Evolutionary conservation across 2,113 vertebrate species (phyloP).

Genomic region (Gymnogyps californianus): DNA sequence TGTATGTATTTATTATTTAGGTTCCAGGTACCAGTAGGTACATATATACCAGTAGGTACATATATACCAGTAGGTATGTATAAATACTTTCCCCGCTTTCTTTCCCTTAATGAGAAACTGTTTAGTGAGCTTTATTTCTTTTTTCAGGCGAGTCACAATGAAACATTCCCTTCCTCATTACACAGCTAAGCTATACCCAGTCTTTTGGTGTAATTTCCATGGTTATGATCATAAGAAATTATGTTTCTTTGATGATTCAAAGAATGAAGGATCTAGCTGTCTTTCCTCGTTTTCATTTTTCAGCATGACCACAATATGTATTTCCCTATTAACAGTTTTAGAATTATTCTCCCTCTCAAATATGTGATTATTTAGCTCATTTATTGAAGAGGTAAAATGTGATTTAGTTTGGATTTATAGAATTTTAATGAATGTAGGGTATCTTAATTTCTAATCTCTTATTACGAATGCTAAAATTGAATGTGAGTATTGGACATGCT

Average conservation of each 20-base stretch:
- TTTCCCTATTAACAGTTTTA: neutral
- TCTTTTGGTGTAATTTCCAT: neutral
- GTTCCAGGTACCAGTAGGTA: neutral
- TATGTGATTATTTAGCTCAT: neutral
- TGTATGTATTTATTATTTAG: neutral
- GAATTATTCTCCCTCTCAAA: neutral
- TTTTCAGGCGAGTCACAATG: neutral
- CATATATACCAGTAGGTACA: neutral
- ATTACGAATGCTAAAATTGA: neutral
- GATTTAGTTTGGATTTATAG: neutral
- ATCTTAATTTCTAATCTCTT: neutral
- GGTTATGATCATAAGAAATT: neutral
- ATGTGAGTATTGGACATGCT: neutral
- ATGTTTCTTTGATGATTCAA: neutral
- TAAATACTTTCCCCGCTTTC: fast-evolving
- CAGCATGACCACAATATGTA: neutral
- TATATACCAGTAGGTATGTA: too few species aligned
- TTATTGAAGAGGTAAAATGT: fast-evolving
- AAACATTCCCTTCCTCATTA: neutral
- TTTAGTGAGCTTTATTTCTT: neutral
- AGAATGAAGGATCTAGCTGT: neutral
- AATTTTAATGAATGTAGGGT: neutral
- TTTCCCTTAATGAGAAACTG: neutral
- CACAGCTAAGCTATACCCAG: neutral
- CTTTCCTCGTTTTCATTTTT: neutral